Evolutionary conservation across 2,797 vertebrate species (phyloP).

Genomic region (Pseudochirops corinnae): DNA sequence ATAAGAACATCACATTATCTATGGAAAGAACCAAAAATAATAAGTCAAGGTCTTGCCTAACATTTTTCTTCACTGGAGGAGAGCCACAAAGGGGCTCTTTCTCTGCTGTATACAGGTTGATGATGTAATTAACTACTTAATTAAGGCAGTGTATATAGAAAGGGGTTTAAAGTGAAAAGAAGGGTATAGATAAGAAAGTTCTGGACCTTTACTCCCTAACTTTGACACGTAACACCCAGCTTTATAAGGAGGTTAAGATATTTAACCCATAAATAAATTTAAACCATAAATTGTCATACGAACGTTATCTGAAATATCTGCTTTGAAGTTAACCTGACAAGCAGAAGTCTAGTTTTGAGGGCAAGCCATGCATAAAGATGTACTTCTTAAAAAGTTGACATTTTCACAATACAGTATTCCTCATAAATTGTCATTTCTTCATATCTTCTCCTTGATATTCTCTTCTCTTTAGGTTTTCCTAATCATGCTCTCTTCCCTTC

Average conservation of each 20-base stretch:
- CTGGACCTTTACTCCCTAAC: not conserved
- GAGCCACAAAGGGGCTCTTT: not conserved
- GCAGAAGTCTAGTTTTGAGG: not conserved
- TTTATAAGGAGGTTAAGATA: not conserved
- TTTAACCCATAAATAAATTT: not conserved
- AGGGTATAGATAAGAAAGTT: not conserved
- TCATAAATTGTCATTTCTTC: not conserved
- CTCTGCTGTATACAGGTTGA: not conserved
- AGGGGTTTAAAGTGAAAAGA: not conserved
- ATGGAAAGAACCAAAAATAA: not conserved
- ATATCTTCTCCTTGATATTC: not conserved
- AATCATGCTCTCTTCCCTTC: not conserved
- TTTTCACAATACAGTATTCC: not conserved
- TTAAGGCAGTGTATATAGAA: not conserved
- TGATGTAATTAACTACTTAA: not conserved
- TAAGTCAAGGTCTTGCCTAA: not conserved
- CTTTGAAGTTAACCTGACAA: not conserved
- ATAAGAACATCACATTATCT: slow-evolving; percentile 16
- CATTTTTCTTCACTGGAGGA: not conserved
- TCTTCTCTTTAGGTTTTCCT: not conserved
- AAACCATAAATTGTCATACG: not conserved
- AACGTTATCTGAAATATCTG: not conserved
- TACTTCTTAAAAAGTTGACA: not conserved
- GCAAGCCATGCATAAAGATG: not conserved
- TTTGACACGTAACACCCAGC: not conserved